Base-by-base conservation (phyloP, 2,888 invertebrate genomes). In the Sphecodes monilicornis region DNA sequence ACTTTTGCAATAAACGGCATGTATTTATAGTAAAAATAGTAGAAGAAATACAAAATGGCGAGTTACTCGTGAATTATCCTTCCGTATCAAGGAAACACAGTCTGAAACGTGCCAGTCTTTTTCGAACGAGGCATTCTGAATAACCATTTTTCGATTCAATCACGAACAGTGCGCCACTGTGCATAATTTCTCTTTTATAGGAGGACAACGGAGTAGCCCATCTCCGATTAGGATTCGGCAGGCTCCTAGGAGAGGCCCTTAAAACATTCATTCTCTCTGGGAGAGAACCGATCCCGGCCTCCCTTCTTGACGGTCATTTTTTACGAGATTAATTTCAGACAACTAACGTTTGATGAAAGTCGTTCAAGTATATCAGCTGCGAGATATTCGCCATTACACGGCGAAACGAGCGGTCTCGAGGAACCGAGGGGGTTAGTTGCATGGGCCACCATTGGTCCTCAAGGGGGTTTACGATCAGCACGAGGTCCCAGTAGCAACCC, bases 281-380 rank as follows among this genome's bases (percentile, higher is more conserved):
- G 29, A 72, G 69, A 79, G 76, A 77, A 72, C 68, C 71, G n/a
- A 18, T 57, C 32, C n/a, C 39, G 60, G 29, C 18, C 54, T 60
- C 50, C 46, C 22, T 26, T 69, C 60, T 69, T 36, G 79, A 74
- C 60, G 74, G 66, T 71, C 72, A 46, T 71, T 78, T 36, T 91
- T 92, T 92, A 92, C 88, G 92, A 92, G 90, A 93, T 93, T 92
- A 93, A 93, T 92, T 92, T 91, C 88, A 86, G 87, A 86, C 86
- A 85, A 83, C 84, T 92, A 93, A 92, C 92, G 88, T 92, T 92
- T 91, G 90, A 92, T 89, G 90, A 91, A 90, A 87, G 87, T 84
- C 88, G 88, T 89, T 89, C 82, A 71, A 88, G 88, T 84, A 84
- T 87, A 91, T 89, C 88, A 84, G 84, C 82, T 82, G 77, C 82